These are phyloP conservation scores for Chirona hameri DNA, from an alignment of 2,888 invertebrate genomes.

Conservation along the genomic window DNA sequence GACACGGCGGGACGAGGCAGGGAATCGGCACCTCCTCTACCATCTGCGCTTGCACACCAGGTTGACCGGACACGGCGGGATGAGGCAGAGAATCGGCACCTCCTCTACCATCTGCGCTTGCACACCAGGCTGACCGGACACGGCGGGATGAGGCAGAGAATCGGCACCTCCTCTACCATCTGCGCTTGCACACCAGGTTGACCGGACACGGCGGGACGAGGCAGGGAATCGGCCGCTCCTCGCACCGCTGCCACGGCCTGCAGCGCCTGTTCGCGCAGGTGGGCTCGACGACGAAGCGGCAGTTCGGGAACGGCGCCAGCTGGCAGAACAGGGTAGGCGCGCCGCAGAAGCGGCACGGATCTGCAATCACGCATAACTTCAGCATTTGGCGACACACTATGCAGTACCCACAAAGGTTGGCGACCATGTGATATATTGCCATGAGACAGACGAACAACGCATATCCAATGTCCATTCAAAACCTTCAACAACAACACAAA, in stretches of 20 bases:
- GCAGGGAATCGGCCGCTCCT: background rate
- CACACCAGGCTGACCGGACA: background rate
- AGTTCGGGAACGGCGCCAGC: background rate
- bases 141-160: background rate
- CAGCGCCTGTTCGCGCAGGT: background rate
- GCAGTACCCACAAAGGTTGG: no score
- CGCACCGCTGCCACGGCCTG: background rate
- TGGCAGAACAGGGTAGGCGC: background rate
- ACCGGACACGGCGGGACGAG: background rate
- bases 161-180: no score
- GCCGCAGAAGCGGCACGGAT: background rate
- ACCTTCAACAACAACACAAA: no score
- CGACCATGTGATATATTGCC: no score
- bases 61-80: background rate
- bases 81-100: background rate
- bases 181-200: background rate
- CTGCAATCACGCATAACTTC: background rate
- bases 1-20: background rate
- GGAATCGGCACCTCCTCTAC: background rate
- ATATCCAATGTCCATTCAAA: no score
- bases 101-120: no score
- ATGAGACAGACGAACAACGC: no score
- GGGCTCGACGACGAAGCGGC: background rate
- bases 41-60: background rate
- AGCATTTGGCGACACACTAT: no score